Conservation (phyloP, 2,797 vertebrate species). For the Crocidura indochinensis region DNA sequence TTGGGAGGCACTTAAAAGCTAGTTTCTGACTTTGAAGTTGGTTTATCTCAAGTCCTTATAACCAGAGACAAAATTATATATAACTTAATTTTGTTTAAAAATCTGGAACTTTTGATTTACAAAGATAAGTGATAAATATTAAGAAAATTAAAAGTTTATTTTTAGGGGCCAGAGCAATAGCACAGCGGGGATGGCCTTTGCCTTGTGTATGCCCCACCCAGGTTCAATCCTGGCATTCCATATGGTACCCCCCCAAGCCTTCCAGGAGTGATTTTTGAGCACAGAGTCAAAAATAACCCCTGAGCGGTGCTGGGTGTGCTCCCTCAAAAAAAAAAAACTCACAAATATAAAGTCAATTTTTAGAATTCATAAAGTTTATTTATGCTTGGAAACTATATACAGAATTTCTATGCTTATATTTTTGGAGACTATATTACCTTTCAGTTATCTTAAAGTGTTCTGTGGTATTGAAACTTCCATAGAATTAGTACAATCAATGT, state of each 20-base stretch:
- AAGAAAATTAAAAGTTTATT: conserved; percentile 63
- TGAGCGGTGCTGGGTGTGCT: too few species aligned
- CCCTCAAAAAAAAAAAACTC: too few species aligned
- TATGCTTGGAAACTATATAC: conserved; percentile 46
- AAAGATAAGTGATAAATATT: conserved; percentile 69
- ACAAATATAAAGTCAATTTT: conserved; percentile 28
- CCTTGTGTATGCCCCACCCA: too few species aligned
- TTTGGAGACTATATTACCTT: conserved; percentile 51
- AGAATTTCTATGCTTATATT: conserved; percentile 43
- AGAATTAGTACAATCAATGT: conserved; percentile 62
- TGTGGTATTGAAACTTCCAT: conserved; percentile 54
- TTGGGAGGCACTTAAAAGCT: not conserved
- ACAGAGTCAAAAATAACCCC: too few species aligned
- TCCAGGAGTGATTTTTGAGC: too few species aligned
- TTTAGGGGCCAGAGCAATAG: not conserved
- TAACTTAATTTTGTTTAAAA: conserved; percentile 25
- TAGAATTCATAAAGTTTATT: conserved; percentile 41
- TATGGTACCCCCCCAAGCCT: too few species aligned
- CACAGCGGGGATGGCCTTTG: too few species aligned
- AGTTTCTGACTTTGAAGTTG: not conserved
- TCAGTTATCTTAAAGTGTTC: conserved; percentile 32
- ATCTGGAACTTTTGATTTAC: conserved; percentile 27
- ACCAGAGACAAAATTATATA: conserved; percentile 41
- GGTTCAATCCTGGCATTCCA: too few species aligned
- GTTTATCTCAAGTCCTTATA: not conserved